Evolutionary conservation across 2,888 invertebrate species (phyloP).

Genomic region (Heteromurus nitidus): DNA sequence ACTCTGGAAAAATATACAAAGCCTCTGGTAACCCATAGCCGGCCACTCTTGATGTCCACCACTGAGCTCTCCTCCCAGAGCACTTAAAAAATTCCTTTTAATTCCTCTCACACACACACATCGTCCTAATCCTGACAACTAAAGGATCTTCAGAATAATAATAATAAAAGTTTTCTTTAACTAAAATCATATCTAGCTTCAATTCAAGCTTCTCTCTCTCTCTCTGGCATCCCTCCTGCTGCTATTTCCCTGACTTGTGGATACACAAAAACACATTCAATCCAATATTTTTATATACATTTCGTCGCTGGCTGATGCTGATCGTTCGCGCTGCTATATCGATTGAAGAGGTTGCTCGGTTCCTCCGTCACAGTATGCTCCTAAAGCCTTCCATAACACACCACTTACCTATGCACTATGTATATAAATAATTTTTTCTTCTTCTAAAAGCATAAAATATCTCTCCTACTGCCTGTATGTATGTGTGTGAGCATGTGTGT

Average conservation of each 20-base stretch:
- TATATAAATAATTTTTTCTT: slow-evolving; percentile 6
- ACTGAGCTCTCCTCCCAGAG: not conserved
- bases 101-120: no score
- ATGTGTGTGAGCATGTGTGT: not conserved
- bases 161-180: no score
- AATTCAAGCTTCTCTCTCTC: no score
- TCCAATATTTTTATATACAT: slow-evolving; percentile 16
- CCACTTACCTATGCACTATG: no score
- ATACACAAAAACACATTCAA: slow-evolving; percentile 19
- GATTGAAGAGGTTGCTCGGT: slow-evolving; percentile 48
- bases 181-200: no score
- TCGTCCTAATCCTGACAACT: no score
- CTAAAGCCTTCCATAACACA: no score
- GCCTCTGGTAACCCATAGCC: no score
- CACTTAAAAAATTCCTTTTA: not conserved
- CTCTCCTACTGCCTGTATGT: no score
- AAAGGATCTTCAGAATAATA: no score
- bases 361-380: slow-evolving; percentile 23
- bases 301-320: slow-evolving; percentile 37
- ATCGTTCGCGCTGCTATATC: slow-evolving; percentile 60
- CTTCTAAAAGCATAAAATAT: no score
- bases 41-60: not conserved
- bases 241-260: not conserved
- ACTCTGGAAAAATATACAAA: slow-evolving; percentile 4
- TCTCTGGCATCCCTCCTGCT: slow-evolving; percentile 37